Conservation (phyloP, 2,888 invertebrate species). For the Autographa gamma region DNA sequence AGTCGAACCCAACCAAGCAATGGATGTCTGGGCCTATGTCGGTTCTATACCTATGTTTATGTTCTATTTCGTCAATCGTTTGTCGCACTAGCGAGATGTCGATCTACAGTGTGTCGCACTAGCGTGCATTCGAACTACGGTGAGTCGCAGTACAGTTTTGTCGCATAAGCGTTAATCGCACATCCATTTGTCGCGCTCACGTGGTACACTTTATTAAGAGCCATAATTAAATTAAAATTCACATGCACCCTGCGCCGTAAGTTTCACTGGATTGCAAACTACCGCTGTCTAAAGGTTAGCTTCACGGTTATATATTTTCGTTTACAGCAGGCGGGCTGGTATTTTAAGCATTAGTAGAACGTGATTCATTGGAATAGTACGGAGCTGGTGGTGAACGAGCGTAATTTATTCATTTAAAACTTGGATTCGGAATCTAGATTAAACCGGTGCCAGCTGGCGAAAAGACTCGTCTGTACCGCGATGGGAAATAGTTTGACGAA, state of each 20-base stretch:
- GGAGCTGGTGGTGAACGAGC: neutral
- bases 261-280: neutral
- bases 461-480: neutral
- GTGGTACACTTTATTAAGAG: too few relatives aligned
- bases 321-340: neutral
- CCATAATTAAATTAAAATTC: too few relatives aligned
- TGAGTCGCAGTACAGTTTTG: too few relatives aligned
- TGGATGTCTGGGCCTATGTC: too few relatives aligned
- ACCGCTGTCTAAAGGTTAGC: neutral
- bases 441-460: neutral
- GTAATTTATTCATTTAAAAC: conserved; percentile 3
- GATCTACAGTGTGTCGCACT: too few relatives aligned
- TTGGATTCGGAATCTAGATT: neutral
- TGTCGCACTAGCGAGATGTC: too few relatives aligned
- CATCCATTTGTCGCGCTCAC: too few relatives aligned
- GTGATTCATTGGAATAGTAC: neutral
- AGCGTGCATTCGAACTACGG: too few relatives aligned
- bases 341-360: neutral
- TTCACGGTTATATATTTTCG: neutral
- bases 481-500: neutral
- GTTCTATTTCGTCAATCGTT: too few relatives aligned
- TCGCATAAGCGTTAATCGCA: too few relatives aligned
- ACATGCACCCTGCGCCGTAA: neutral
- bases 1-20: too few relatives aligned
- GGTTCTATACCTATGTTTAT: too few relatives aligned